phyloP scores from a whole-genome alignment of 2,797 vertebrate genomes.

The Eutrigla gurnardus region DNA sequence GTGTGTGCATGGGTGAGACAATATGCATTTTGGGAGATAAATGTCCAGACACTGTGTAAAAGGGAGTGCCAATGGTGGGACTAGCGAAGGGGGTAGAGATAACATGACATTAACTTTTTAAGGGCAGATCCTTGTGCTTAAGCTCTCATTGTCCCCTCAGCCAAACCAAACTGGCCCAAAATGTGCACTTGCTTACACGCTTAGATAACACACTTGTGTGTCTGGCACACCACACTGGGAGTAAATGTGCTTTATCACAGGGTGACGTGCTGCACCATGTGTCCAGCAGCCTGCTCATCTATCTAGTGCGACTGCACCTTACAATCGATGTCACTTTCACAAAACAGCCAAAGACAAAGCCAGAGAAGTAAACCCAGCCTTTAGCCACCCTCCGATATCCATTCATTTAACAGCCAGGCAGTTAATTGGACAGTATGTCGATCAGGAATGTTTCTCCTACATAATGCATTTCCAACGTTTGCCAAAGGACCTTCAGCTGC shows the following conservation, averaged over 20 bases:
- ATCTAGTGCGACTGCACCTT: slow-evolving; percentile 36
- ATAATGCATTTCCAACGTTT: slow-evolving; percentile 63
- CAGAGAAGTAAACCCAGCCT: slow-evolving; percentile 28
- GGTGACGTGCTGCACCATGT: slow-evolving; percentile 39
- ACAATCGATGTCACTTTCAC: slow-evolving; percentile 58
- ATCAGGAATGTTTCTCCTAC: slow-evolving; percentile 69
- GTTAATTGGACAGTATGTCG: slow-evolving; percentile 70
- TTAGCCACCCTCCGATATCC: slow-evolving; percentile 23
- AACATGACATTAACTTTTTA: slow-evolving; percentile 54
- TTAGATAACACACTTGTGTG: slow-evolving; percentile 51
- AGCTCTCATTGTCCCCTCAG: slow-evolving; percentile 3
- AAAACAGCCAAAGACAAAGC: slow-evolving; percentile 63
- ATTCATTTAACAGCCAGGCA: slow-evolving; percentile 58
- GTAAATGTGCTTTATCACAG: slow-evolving; percentile 59
- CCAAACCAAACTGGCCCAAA: slow-evolving; percentile 34
- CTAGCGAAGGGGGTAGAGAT: slow-evolving; percentile 69
- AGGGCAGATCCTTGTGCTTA: slow-evolving; percentile 29
- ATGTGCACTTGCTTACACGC: slow-evolving; percentile 3
- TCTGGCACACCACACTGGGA: slow-evolving; percentile 37
- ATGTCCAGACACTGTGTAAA: slow-evolving; percentile 58
- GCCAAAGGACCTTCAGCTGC: slow-evolving; percentile 61
- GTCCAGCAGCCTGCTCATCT: slow-evolving; percentile 48
- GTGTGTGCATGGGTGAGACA: slow-evolving; percentile 48
- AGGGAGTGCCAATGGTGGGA: slow-evolving; percentile 74
- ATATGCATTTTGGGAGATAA: slow-evolving; percentile 80